phyloP scores from a whole-genome alignment of 2,888 invertebrate genomes.

The Sesia bembeciformis region DNA sequence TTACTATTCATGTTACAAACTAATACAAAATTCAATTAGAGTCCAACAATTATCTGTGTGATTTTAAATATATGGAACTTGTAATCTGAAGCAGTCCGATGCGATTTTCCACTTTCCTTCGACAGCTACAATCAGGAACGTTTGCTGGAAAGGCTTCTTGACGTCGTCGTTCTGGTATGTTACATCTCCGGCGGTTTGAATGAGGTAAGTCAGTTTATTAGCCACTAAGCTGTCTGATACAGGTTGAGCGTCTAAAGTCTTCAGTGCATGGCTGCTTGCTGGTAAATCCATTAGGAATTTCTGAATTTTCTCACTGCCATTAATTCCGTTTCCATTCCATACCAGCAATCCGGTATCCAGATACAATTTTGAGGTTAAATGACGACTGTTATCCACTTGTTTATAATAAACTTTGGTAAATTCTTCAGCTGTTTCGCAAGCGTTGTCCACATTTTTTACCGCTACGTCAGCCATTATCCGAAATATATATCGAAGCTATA shows the following conservation, averaged over 20 bases:
- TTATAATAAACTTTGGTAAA: constrained; percentile 93
- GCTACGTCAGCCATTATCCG: constrained; percentile 66
- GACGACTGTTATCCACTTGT: constrained; percentile 88
- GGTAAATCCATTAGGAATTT: constrained; percentile 91
- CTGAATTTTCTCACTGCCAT: constrained; percentile 86
- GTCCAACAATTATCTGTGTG: too few species aligned
- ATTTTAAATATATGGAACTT: constrained; percentile 57
- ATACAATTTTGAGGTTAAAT: constrained; percentile 87
- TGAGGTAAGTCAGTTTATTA: constrained; percentile 85
- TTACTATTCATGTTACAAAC: too few species aligned
- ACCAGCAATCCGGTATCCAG: constrained; percentile 87
- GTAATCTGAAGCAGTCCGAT: constrained; percentile 89
- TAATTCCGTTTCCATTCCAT: constrained; percentile 94
- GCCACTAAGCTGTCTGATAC: constrained; percentile 83
- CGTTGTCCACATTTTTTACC: constrained; percentile 82
- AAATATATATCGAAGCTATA: neutral
- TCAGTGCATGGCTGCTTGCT: constrained; percentile 82
- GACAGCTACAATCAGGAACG: constrained; percentile 89
- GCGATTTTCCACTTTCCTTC: constrained; percentile 96
- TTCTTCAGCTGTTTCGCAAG: constrained; percentile 89
- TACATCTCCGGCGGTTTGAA: constrained; percentile 88
- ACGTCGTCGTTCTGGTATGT: constrained; percentile 76
- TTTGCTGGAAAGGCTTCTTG: constrained; percentile 85
- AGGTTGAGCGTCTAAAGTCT: constrained; percentile 91
- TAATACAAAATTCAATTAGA: too few species aligned